Conservation (phyloP, 2,113 vertebrate species). For the Callorhinus ursinus region DNA sequence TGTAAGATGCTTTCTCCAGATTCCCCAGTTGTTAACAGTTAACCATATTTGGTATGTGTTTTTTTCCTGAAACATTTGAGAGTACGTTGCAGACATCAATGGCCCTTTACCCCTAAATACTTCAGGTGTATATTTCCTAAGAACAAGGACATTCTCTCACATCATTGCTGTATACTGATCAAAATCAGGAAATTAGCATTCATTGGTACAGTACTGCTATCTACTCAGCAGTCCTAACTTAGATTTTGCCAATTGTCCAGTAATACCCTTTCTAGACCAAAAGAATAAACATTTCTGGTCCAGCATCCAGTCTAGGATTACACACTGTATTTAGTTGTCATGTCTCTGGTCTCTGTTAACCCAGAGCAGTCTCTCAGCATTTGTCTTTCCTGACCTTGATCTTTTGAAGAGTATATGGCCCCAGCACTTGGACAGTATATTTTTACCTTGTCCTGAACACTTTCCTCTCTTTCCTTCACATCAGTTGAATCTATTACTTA, state of each 20-base stretch:
- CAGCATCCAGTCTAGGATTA: neutral
- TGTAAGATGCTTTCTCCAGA: neutral
- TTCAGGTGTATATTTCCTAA: neutral
- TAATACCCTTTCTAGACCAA: neutral
- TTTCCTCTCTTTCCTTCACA: neutral
- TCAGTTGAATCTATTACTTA: neutral
- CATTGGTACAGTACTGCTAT: neutral
- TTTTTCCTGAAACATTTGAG: conserved; percentile 5
- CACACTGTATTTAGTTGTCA: neutral
- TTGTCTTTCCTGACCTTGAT: neutral
- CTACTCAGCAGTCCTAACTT: neutral
- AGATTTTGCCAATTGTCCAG: neutral
- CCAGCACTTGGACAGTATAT: neutral
- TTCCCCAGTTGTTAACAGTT: neutral
- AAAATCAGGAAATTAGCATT: conserved; percentile 24
- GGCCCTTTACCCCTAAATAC: neutral
- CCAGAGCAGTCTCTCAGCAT: neutral
- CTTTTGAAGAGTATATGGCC: neutral
- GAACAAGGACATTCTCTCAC: neutral
- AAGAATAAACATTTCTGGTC: neutral
- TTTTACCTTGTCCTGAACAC: neutral
- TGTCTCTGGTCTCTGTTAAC: neutral
- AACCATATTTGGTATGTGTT: neutral
- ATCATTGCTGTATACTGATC: neutral
- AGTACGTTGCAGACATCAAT: neutral